Conservation (phyloP, 2,888 invertebrate genomes). For the Tuta absoluta region DNA sequence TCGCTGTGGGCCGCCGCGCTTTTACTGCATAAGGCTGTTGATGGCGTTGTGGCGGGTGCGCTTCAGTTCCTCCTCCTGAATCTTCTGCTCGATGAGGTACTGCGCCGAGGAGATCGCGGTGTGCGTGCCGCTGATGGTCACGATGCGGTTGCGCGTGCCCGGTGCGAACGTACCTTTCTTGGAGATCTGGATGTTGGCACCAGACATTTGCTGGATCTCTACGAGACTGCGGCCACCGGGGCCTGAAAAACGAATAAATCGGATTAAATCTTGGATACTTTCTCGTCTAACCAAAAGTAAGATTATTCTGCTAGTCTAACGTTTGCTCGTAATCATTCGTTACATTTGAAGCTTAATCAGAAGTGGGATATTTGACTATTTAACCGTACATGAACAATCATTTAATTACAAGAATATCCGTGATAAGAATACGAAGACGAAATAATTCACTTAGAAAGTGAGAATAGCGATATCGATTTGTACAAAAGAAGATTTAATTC, state of each 20-base stretch:
- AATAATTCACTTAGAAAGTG: no score
- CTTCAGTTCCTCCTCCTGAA: conserved; percentile 97
- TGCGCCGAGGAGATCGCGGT: conserved; percentile 95
- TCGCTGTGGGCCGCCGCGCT: not conserved
- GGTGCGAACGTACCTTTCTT: conserved; percentile 99
- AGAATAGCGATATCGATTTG: no score
- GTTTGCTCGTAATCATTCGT: no score
- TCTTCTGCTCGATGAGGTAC: conserved; percentile 97
- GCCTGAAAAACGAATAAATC: conserved; percentile 73
- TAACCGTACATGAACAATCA: no score
- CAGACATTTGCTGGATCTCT: conserved; percentile 98
- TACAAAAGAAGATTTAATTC: no score
- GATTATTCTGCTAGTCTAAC: no score
- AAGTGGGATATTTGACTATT: not conserved
- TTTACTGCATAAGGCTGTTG: conserved; percentile 87
- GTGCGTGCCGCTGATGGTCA: conserved; percentile 95
- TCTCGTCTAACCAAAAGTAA: not conserved
- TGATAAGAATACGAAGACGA: no score
- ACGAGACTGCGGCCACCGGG: conserved; percentile 97
- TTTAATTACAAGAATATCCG: no score
- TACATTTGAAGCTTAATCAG: not conserved
- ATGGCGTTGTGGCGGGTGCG: conserved; percentile 94
- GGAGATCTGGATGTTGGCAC: conserved; percentile 98
- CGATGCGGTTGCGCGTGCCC: conserved; percentile 98
- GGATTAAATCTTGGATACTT: not conserved